Percentiles rank a stretch among this genome's conserved stretches.
phyloP scores from a whole-genome alignment of 2,888 invertebrate species.

The Himalopsyche tibetana region DNA sequence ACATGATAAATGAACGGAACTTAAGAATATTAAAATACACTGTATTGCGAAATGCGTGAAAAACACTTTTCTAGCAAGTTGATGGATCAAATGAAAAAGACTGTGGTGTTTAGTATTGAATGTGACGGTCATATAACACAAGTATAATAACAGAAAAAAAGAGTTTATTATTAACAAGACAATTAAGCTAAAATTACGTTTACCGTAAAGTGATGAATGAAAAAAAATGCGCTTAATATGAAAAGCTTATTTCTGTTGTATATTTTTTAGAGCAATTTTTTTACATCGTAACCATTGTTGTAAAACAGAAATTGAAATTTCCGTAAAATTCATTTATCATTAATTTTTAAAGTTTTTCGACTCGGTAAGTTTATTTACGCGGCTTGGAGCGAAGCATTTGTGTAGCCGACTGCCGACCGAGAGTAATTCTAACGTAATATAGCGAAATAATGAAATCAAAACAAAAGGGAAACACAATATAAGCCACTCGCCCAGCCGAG shows the following conservation, averaged over 20 bases:
- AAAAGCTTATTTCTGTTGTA: background rate
- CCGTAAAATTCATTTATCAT: slow-evolving; percentile 42
- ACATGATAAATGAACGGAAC: too few relatives aligned
- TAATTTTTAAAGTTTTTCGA: slow-evolving; percentile 42
- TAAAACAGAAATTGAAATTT: slow-evolving; percentile 29
- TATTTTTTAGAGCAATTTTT: background rate
- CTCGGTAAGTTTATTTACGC: slow-evolving; percentile 36
- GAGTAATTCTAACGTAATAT: slow-evolving; percentile 43
- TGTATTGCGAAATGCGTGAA: too few relatives aligned
- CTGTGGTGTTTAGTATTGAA: too few relatives aligned
- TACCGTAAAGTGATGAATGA: too few relatives aligned
- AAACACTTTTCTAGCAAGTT: too few relatives aligned
- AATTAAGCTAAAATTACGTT: too few relatives aligned
- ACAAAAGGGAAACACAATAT: slow-evolving; percentile 47
- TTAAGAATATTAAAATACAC: too few relatives aligned
- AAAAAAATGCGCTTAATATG: too few relatives aligned
- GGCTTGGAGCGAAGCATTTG: slow-evolving; percentile 16
- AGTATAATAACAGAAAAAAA: too few relatives aligned
- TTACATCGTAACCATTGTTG: slow-evolving; percentile 15
- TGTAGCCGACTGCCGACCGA: slow-evolving; percentile 13
- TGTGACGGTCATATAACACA: too few relatives aligned
- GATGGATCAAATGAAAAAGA: too few relatives aligned
- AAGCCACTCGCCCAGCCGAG: slow-evolving; percentile 41
- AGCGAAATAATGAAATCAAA: slow-evolving; percentile 48
- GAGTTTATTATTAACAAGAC: too few relatives aligned